Conservation (phyloP, 2,888 invertebrate species). For the Xanthorhoe designata region DNA sequence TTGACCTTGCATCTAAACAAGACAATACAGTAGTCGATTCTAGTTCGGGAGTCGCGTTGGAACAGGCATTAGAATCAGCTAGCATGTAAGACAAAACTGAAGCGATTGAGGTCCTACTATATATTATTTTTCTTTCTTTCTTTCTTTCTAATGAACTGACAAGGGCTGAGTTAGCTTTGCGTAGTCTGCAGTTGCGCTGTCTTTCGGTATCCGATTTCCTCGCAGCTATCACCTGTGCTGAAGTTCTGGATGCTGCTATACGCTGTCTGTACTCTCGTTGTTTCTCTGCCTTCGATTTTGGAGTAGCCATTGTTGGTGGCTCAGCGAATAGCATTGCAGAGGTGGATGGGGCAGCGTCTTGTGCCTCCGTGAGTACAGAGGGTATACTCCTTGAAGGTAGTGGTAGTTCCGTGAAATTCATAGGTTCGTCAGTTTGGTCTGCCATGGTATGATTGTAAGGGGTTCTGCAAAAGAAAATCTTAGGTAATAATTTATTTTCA, state of each 20-base stretch:
- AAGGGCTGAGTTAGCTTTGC: conserved; percentile 32
- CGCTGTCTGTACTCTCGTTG: conserved; percentile 33
- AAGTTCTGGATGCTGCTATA: conserved; percentile 43
- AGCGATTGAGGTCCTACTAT: no score
- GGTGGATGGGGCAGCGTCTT: conserved; percentile 1
- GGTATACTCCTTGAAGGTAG: conserved; percentile 14
- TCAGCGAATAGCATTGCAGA: conserved; percentile 1
- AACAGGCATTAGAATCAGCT: no score
- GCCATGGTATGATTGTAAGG: conserved; percentile 41
- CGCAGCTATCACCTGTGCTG: conserved; percentile 39
- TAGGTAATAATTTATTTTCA: no score
- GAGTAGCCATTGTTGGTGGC: conserved; percentile 3
- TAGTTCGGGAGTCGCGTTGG: no score
- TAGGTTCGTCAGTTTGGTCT: conserved; percentile 23
- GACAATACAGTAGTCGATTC: conserved; percentile 2
- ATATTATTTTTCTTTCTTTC: no score
- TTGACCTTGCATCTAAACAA: not conserved
- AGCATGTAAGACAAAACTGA: no score
- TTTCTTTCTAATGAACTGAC: no score
- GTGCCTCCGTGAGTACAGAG: not conserved
- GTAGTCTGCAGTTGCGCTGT: conserved; percentile 43
- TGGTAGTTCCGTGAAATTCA: conserved; percentile 40
- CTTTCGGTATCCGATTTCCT: conserved; percentile 39
- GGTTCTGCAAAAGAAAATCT: conserved; percentile 25
- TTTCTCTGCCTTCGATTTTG: conserved; percentile 34